Percentiles rank a stretch among this genome's conserved stretches.
These are phyloP conservation scores for Deilephila porcellus DNA, from an alignment of 2,888 invertebrate species.

Conservation along the genomic window DNA sequence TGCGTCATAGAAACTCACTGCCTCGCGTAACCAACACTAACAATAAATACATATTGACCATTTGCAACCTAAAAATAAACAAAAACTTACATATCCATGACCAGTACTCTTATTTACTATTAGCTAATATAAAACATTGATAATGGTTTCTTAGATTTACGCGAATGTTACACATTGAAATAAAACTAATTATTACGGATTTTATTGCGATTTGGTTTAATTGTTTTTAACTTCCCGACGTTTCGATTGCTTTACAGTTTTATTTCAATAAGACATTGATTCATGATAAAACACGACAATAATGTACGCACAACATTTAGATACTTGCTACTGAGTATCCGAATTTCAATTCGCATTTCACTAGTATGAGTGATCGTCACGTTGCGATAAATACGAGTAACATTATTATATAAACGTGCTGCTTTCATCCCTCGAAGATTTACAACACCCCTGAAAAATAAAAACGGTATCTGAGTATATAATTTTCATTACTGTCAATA, in stretches of 20 bases:
- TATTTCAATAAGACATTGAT: no score
- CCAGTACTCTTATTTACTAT: background rate
- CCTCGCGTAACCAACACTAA: background rate
- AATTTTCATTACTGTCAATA: no score
- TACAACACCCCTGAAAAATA: background rate
- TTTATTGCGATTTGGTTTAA: no score
- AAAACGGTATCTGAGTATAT: background rate
- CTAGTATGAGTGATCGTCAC: background rate
- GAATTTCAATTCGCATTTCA: background rate
- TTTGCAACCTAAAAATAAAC: constrained; percentile 1
- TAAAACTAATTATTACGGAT: no score
- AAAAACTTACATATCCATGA: background rate
- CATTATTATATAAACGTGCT: background rate
- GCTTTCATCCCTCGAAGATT: background rate
- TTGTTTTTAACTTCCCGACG: no score
- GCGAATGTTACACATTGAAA: no score
- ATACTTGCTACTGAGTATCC: background rate
- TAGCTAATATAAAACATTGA: background rate
- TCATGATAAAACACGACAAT: background rate
- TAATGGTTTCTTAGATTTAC: no score
- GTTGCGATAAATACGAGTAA: background rate
- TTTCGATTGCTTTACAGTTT: no score
- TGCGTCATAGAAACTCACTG: background rate
- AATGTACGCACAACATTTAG: background rate
- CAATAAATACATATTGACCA: constrained; percentile 14